phyloP scores from a whole-genome alignment of 1,140 invertebrate genomes.

The Leptestheria dahalacensis region DNA sequence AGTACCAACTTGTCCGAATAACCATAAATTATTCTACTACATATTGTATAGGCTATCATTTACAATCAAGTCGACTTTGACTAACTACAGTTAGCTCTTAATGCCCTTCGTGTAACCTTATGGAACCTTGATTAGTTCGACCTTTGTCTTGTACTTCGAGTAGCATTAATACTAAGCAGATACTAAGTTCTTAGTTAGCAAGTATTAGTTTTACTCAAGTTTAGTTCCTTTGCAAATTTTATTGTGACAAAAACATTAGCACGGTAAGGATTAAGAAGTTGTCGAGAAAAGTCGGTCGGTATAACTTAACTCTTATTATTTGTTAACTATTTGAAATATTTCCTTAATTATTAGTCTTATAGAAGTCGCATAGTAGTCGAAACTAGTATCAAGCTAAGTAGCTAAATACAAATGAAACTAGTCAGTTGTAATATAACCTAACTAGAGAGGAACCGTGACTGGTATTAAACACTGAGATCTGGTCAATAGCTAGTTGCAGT shows the following conservation, averaged over 20 bases:
- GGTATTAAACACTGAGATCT: too few species aligned
- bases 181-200: too few species aligned
- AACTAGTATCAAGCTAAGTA: not conserved
- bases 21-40: not conserved
- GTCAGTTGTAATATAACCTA: not conserved
- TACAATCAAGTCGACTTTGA: not conserved
- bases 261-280: too few species aligned
- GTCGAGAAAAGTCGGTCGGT: too few species aligned
- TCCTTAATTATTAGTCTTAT: not conserved
- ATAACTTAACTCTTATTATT: too few species aligned
- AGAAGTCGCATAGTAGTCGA: not conserved
- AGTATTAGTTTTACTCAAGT: too few species aligned
- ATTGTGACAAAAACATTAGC: too few species aligned
- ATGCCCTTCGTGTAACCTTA: not conserved
- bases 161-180: not conserved
- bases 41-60: not conserved
- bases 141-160: not conserved
- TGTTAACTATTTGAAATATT: constrained; percentile 2
- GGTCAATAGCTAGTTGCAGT: constrained; percentile 10
- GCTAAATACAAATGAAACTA: not conserved
- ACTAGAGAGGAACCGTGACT: too few species aligned
- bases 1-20: not conserved
- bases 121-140: too few species aligned
- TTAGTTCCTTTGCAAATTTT: too few species aligned
- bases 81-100: not conserved